Conservation (phyloP, 2,888 invertebrate species). For the Nymphalis urticae region DNA sequence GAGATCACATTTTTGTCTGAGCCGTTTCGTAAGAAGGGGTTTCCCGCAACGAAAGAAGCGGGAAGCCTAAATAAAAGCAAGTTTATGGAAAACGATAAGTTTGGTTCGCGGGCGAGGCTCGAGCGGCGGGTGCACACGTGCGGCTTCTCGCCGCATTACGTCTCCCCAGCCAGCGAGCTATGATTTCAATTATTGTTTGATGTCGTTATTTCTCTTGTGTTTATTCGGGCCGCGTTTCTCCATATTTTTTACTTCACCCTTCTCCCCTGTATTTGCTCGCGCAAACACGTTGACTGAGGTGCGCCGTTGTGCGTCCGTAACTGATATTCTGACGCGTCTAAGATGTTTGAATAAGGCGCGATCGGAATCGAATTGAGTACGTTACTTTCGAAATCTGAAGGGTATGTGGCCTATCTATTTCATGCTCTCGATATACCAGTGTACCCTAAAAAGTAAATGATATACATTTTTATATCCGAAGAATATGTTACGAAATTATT, state of each 20-base stretch:
- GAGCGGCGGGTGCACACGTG: slow-evolving; percentile 43
- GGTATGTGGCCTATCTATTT: slow-evolving; percentile 38
- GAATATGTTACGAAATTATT: too few species aligned
- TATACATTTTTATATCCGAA: too few species aligned
- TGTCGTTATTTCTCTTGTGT: slow-evolving; percentile 77
- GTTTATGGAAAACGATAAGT: slow-evolving; percentile 43
- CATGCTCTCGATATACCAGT: slow-evolving; percentile 2
- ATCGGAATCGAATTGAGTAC: slow-evolving; percentile 66
- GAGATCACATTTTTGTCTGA: slow-evolving; percentile 16
- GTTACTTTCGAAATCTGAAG: slow-evolving; percentile 53
- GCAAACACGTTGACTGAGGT: slow-evolving; percentile 64
- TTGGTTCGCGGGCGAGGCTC: slow-evolving; percentile 35
- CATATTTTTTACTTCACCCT: slow-evolving; percentile 72
- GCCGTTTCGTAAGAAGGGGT: slow-evolving; percentile 39
- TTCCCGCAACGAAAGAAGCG: slow-evolving; percentile 39
- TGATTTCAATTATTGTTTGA: slow-evolving; percentile 81
- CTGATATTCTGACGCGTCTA: slow-evolving; percentile 71
- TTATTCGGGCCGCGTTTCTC: slow-evolving; percentile 73
- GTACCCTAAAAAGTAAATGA: not conserved
- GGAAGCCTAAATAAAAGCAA: slow-evolving; percentile 48
- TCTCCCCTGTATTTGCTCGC: slow-evolving; percentile 66
- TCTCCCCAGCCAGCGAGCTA: slow-evolving; percentile 58
- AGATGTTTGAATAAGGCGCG: slow-evolving; percentile 68
- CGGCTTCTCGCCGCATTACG: slow-evolving; percentile 54
- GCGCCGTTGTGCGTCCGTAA: slow-evolving; percentile 62